Base-by-base conservation (phyloP, 2,797 vertebrate species). In the Argentina silus region DNA sequence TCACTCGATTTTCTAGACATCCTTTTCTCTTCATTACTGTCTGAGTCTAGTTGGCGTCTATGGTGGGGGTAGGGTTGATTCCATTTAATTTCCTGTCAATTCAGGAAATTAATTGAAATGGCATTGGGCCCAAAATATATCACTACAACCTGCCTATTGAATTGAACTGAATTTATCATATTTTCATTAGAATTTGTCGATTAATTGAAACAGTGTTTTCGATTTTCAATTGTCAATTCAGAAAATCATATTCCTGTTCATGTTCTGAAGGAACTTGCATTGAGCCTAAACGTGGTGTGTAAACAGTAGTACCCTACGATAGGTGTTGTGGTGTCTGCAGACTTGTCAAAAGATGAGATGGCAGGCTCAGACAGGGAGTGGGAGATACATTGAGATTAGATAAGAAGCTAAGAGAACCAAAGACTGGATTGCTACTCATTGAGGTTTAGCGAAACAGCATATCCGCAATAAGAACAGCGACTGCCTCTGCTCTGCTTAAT, bases 31-130 rank as follows among this genome's bases (percentile, higher is more conserved):
- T 79, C 66, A 21, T 69, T 50, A 62, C 80, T 62, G 74, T 85
- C 83, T 81, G 74, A 74, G 67, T 62, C 48, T 55, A 19, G n/a
- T 23, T n/a, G 19, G 7, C 6, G 60, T 23, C 60, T 14, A 12
- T 7, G 59, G 59, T 10, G 56, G 9, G 53, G 55, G 63, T 43
- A 56, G 70, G 78, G 80, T 83, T 78, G 76, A 73, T 67, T 71
- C 67, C 69, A 81, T 84, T 83, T 80, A 68, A 73, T 85, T 86
- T 86, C 72, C 77, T 69, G 72, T 80, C 27, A 19, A n/a, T 56
- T 15, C 77, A 81, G 77, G 69, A 81, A 80, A 78, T 83, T 45
- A 83, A 83, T 81, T 81, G 76, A 15, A 75, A 72, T 85, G 19
- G 55, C 55, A 57, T 57, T 7, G 55, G 8, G 55, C 55, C 47